A percentile compares a stretch with the other conserved stretches of the same genome.
These are phyloP conservation scores for Cisticola juncidis DNA, from an alignment of 2,113 vertebrate genomes.

Conservation along the genomic window DNA sequence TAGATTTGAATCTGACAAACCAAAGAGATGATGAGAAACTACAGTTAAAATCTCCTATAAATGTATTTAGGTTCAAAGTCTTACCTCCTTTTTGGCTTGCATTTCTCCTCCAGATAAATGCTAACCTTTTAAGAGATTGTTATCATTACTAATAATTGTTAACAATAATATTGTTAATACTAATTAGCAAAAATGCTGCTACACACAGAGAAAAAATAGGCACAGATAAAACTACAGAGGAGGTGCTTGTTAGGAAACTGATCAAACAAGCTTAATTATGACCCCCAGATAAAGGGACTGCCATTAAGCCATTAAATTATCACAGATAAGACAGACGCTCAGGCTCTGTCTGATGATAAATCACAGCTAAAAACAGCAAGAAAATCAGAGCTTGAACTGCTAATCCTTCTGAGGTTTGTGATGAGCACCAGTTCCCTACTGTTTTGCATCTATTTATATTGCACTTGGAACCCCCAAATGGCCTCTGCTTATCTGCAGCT, in stretches of 20 bases:
- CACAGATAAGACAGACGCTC: slow-evolving; percentile 70
- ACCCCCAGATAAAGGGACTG: slow-evolving; percentile 74
- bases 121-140: slow-evolving; percentile 40
- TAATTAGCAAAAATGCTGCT: slow-evolving; percentile 54
- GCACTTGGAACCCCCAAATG: slow-evolving; percentile 63
- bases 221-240: slow-evolving; percentile 44
- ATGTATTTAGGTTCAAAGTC: not conserved
- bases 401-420: slow-evolving; percentile 76
- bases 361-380: slow-evolving; percentile 65
- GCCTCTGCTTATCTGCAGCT: slow-evolving; percentile 77
- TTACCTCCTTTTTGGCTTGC: not conserved
- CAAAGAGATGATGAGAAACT: not conserved
- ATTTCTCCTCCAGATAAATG: slow-evolving; percentile 40
- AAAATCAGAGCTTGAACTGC: slow-evolving; percentile 66
- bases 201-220: slow-evolving; percentile 12
- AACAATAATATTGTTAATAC: slow-evolving; percentile 64
- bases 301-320: slow-evolving; percentile 78
- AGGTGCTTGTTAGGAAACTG: slow-evolving; percentile 71
- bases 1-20: not conserved
- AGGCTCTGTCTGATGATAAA: slow-evolving; percentile 74
- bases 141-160: slow-evolving; percentile 40
- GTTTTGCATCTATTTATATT: slow-evolving; percentile 78
- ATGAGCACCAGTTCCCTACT: slow-evolving; percentile 64
- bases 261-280: slow-evolving; percentile 81
- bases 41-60: not conserved